These are phyloP conservation scores for Listrodromus nycthemerus DNA, from an alignment of 2,888 invertebrate genomes.

Conservation along the genomic window DNA sequence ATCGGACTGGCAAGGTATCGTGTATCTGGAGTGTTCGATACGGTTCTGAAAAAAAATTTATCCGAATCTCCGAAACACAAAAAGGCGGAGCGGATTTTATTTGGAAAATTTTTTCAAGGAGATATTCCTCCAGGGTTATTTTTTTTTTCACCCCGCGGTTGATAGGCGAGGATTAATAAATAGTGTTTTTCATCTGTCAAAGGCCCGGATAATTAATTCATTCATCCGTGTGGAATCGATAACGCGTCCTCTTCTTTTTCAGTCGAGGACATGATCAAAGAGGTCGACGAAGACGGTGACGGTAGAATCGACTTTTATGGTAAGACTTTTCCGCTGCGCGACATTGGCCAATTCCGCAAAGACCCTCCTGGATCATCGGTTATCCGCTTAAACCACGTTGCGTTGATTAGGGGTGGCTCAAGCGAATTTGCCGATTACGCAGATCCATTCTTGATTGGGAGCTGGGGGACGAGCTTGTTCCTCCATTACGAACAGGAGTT, in stretches of 20 bases:
- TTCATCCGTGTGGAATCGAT: not conserved
- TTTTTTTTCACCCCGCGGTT: not conserved
- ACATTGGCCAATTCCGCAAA: not conserved
- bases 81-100: too few relatives aligned
- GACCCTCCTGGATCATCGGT: not conserved
- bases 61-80: too few relatives aligned
- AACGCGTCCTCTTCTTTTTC: conserved; percentile 79
- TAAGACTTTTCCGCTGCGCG: conserved; percentile 79
- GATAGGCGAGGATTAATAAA: not conserved
- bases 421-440: not conserved
- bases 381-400: conserved; percentile 3
- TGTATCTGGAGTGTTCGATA: not conserved
- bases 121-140: too few relatives aligned
- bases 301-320: conserved; percentile 97
- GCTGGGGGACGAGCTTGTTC: too few relatives aligned
- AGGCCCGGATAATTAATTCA: not conserved
- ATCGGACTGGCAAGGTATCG: not conserved
- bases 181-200: too few relatives aligned
- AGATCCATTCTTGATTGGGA: not conserved
- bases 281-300: conserved; percentile 97
- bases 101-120: too few relatives aligned
- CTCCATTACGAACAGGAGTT: too few relatives aligned
- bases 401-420: conserved; percentile 8
- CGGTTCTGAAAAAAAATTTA: not conserved
- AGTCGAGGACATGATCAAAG: conserved; percentile 99